Evolutionary conservation across 2,113 vertebrate genomes (phyloP).

Genomic region (Tragelaphus scriptus): DNA sequence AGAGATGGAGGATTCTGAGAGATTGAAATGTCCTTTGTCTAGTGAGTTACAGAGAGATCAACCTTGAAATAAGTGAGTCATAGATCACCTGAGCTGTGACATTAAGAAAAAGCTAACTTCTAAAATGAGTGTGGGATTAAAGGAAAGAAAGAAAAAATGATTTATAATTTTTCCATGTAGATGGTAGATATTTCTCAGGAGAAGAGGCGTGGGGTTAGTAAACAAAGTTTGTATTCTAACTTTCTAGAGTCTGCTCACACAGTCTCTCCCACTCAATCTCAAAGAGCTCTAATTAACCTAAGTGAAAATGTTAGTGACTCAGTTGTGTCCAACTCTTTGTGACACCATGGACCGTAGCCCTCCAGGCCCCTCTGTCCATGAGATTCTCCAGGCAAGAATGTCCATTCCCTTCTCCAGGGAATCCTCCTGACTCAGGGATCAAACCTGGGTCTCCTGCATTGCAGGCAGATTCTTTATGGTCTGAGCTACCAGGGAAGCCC

Average conservation of each 20-base stretch:
- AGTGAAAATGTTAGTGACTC: neutral
- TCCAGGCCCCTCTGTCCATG: neutral
- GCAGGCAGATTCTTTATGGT: neutral
- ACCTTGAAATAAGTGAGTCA: neutral
- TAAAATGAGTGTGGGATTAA: neutral
- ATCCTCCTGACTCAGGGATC: neutral
- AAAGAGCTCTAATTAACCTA: neutral
- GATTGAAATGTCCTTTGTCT: neutral
- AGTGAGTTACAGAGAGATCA: neutral
- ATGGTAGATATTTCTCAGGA: neutral
- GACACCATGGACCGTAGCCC: neutral
- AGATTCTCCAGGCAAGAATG: neutral
- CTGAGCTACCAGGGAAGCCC: neutral
- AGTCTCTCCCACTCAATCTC: neutral
- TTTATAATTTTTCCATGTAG: neutral
- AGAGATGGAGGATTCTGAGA: neutral
- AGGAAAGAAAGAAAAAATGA: neutral
- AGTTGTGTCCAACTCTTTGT: neutral
- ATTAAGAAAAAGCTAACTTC: constrained; percentile 1
- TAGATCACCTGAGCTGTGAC: neutral
- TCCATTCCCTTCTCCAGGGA: neutral
- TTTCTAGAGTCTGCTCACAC: neutral
- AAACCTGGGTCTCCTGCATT: neutral
- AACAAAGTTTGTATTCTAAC: neutral
- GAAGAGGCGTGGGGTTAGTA: neutral